phyloP scores from a whole-genome alignment of 2,888 invertebrate genomes.

The Camptogramma bilineatum region DNA sequence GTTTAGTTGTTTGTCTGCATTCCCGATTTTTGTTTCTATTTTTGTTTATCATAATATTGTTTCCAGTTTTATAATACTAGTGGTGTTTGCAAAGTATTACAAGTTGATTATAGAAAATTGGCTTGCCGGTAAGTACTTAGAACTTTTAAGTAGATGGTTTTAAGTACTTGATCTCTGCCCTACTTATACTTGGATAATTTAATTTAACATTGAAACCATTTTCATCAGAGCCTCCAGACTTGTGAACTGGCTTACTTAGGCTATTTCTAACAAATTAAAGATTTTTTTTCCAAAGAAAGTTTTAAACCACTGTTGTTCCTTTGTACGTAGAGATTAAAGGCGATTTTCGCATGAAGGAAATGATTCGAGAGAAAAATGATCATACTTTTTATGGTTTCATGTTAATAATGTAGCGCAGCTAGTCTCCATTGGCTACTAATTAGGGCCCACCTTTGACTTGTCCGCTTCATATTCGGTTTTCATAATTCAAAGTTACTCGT shows the following conservation, averaged over 20 bases:
- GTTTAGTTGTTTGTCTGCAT: too few species aligned
- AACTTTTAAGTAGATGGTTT: not conserved
- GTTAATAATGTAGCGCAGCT: constrained; percentile 53
- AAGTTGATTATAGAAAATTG: not conserved
- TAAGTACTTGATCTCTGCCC: not conserved
- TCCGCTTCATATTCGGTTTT: constrained; percentile 47
- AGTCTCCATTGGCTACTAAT: constrained; percentile 64
- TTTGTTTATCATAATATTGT: too few species aligned
- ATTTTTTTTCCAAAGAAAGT: constrained; percentile 52
- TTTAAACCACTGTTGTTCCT: constrained; percentile 42
- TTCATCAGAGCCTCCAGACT: not conserved
- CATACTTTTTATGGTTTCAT: constrained; percentile 59
- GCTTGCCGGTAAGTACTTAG: not conserved
- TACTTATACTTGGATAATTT: constrained; percentile 1
- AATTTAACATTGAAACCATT: not conserved
- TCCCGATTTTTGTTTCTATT: not conserved
- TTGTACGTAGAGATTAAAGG: constrained; percentile 26
- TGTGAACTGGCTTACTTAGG: constrained; percentile 47
- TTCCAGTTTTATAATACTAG: not conserved
- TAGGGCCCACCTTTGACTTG: constrained; percentile 56
- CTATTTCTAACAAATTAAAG: constrained; percentile 66
- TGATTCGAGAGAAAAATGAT: constrained; percentile 49
- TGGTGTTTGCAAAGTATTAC: not conserved
- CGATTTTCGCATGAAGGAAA: constrained; percentile 17
- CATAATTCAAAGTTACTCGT: constrained; percentile 48